Conservation (phyloP, 2,113 vertebrate species). For the Poeciliopsis turrubarensis region DNA sequence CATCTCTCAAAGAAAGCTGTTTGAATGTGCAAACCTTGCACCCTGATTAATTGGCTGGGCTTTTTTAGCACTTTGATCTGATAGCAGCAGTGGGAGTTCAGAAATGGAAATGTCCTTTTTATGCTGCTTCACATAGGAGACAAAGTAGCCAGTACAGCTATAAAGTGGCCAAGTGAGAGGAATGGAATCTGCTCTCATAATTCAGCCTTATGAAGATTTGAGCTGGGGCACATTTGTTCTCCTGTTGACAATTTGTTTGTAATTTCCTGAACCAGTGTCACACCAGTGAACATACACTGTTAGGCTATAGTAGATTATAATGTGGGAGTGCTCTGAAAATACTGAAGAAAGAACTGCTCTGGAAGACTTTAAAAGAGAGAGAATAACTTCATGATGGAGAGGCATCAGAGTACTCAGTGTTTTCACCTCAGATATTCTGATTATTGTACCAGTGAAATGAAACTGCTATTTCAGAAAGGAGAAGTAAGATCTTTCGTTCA, state of each 20-base stretch:
- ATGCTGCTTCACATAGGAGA: conserved; percentile 62
- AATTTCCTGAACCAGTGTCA: conserved; percentile 5
- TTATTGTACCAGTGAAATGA: too few species aligned
- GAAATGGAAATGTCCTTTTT: conserved; percentile 69
- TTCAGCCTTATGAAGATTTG: conserved; percentile 25
- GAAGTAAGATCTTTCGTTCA: neutral
- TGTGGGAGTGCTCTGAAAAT: conserved; percentile 15
- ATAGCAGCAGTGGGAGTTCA: conserved; percentile 60
- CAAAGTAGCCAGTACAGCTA: conserved; percentile 56
- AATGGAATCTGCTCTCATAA: conserved; percentile 38
- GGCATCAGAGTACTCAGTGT: neutral
- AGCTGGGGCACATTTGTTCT: conserved; percentile 13
- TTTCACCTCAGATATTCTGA: neutral
- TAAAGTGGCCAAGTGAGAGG: conserved; percentile 43
- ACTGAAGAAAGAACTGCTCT: conserved; percentile 15
- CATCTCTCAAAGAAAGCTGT: conserved; percentile 28
- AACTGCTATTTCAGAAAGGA: too few species aligned
- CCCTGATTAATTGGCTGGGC: conserved; percentile 64
- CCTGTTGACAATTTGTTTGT: conserved; percentile 15
- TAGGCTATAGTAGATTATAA: conserved; percentile 8
- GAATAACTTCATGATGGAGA: neutral
- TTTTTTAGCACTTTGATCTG: conserved; percentile 63
- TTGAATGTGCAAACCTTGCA: conserved; percentile 54
- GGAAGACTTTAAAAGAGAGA: conserved; percentile 25
- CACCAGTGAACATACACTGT: neutral